Evolutionary conservation across 2,888 invertebrate species (phyloP), one percentile per base, ranked within the genome.

Genomic region (Muscina levida): DNA sequence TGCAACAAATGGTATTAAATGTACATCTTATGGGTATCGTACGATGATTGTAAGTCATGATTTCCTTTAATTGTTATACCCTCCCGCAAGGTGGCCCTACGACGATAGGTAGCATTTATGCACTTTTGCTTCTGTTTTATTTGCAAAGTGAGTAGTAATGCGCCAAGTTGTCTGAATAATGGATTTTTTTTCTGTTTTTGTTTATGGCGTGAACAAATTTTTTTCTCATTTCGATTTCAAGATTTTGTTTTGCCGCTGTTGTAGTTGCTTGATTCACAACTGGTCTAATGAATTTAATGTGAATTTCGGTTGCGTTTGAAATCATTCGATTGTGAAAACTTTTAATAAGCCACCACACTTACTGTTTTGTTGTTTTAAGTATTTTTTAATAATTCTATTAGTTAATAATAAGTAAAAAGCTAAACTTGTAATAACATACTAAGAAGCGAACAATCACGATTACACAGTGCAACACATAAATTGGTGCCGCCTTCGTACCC

Each of bases 361-460:
- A 19, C 37, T 4, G n/a, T 37, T 59, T 37, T 59, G 31, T 66
- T 73, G 72, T 72, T 72, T 66, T 76, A 72, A 62, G 53, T 72
- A 76, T 80, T 76, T 80, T 53, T 31, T 70, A 76, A 80, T 73
- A 70, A 80, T 70, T 72, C 68, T 70, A 80, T 80, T 72, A 65
- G 53, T 76, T 65, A 76, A 76, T 66, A 72, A 39, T 53, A 24
- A 48, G 10, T n/a, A n/a, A n/a, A n/a, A n/a, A n/a, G n/a, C n/a
- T n/a, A n/a, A n/a, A n/a, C n/a, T n/a, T n/a, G n/a, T n/a, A n/a
- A n/a, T n/a, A n/a, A n/a, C n/a, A n/a, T n/a, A n/a, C n/a, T n/a
- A n/a, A n/a, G n/a, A n/a, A n/a, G n/a, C n/a, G n/a, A n/a, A n/a
- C n/a, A n/a, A n/a, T n/a, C n/a, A n/a, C n/a, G n/a, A n/a, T n/a